phyloP scores from a whole-genome alignment of 2,797 vertebrate species.

The Scomberomorus guttatus region DNA sequence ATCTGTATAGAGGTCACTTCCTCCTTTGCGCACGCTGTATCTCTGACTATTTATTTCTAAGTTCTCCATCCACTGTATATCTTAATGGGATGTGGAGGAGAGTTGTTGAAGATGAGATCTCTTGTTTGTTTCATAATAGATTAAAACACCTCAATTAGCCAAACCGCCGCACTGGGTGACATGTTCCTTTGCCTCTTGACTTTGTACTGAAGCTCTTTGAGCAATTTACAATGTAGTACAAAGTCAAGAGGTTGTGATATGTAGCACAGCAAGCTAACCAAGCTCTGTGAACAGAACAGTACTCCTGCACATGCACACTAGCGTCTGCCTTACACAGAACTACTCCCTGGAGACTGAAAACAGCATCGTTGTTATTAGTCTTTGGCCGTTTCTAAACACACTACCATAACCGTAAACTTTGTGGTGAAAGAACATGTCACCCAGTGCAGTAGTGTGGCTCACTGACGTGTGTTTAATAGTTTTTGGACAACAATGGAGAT shows the following conservation, averaged over 20 bases:
- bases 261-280: neutral
- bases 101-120: conserved; percentile 36
- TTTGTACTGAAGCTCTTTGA: too few species aligned
- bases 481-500: neutral
- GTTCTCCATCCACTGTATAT: conserved; percentile 26
- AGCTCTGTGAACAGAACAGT: neutral
- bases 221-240: neutral
- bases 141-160: too few species aligned
- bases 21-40: conserved; percentile 40
- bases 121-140: conserved; percentile 36
- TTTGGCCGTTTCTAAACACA: too few species aligned
- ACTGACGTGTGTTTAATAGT: neutral
- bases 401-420: too few species aligned
- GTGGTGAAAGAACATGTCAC: neutral
- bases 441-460: neutral
- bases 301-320: neutral
- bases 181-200: too few species aligned
- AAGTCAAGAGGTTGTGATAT: neutral
- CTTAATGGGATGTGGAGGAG: conserved; percentile 33
- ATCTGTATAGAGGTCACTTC: conserved; percentile 34
- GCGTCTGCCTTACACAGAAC: neutral
- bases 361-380: too few species aligned
- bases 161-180: too few species aligned
- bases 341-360: neutral
- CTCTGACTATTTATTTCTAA: conserved; percentile 45